These are phyloP conservation scores for Cantharis rustica DNA, from an alignment of 2,888 invertebrate species.

Conservation along the genomic window DNA sequence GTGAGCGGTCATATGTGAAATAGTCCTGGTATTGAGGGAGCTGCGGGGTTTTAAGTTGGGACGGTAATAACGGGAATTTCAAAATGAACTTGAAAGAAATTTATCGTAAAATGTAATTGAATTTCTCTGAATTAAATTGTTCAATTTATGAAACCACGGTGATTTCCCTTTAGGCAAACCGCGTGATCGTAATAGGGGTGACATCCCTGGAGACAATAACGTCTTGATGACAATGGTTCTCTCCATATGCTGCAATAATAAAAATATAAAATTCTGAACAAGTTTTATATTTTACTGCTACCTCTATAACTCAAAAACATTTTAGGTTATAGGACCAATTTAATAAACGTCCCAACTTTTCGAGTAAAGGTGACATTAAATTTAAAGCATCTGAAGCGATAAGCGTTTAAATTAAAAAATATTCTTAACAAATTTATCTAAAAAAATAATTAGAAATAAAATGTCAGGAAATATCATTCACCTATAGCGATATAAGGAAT, in stretches of 20 bases:
- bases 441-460: constrained; percentile 5
- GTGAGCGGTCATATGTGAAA: constrained; percentile 70
- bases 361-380: not conserved
- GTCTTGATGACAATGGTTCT: constrained; percentile 36
- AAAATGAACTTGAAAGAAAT: constrained; percentile 52
- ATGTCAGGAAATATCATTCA: constrained; percentile 4
- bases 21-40: constrained; percentile 57
- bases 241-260: not conserved
- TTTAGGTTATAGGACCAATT: not conserved
- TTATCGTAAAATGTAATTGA: constrained; percentile 50
- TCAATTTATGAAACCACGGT: constrained; percentile 56
- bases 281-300: not conserved
- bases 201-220: constrained; percentile 40
- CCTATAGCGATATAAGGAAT: not conserved
- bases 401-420: not conserved
- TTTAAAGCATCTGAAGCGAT: not conserved
- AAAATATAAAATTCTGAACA: not conserved
- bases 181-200: constrained; percentile 40
- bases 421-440: not conserved
- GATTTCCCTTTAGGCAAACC: constrained; percentile 54
- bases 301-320: not conserved
- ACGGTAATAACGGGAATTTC: constrained; percentile 50
- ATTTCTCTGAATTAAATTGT: constrained; percentile 56
- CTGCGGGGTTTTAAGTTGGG: constrained; percentile 31
- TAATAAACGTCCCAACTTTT: not conserved